phyloP scores from a whole-genome alignment of 2,888 invertebrate species.

The Lasioglossum morio region DNA sequence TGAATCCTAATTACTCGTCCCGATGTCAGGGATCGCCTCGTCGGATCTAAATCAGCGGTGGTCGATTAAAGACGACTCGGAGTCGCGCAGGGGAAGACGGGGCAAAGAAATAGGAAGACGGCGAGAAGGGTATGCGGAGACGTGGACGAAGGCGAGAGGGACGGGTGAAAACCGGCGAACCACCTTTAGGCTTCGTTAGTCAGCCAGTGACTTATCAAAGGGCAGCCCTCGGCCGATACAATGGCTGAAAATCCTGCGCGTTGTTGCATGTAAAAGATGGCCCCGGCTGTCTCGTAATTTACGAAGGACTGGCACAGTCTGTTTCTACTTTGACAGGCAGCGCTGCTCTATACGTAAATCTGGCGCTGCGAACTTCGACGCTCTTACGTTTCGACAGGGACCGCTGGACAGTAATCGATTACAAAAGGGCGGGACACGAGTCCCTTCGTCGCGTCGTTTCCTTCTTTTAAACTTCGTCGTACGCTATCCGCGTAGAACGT shows the following conservation, averaged over 20 bases:
- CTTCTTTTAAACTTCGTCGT: constrained; percentile 20
- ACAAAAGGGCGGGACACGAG: constrained; percentile 41
- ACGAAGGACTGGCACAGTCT: constrained; percentile 74
- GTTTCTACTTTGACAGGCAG: constrained; percentile 74
- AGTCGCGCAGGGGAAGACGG: constrained; percentile 17
- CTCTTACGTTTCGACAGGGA: constrained; percentile 69
- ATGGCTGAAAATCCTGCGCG: constrained; percentile 76
- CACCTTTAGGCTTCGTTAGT: constrained; percentile 76
- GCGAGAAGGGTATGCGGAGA: constrained; percentile 19
- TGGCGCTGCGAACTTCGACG: constrained; percentile 69
- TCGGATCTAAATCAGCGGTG: constrained; percentile 27
- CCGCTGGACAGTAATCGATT: constrained; percentile 67
- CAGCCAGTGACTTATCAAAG: constrained; percentile 78
- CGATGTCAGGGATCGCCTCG: not conserved
- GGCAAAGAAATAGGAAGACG: constrained; percentile 21
- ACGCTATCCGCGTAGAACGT: not conserved
- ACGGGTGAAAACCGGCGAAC: constrained; percentile 51
- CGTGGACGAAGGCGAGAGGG: constrained; percentile 30
- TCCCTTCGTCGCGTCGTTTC: constrained; percentile 19
- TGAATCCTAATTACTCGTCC: constrained; percentile 56
- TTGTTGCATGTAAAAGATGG: constrained; percentile 79
- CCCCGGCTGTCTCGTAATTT: constrained; percentile 78
- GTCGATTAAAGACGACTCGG: constrained; percentile 38
- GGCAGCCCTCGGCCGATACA: constrained; percentile 73
- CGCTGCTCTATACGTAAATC: constrained; percentile 67